Evolutionary conservation across 2,797 vertebrate genomes (phyloP), one percentile per base, ranked within the genome.

Genomic region (Protonibea diacanthus): DNA sequence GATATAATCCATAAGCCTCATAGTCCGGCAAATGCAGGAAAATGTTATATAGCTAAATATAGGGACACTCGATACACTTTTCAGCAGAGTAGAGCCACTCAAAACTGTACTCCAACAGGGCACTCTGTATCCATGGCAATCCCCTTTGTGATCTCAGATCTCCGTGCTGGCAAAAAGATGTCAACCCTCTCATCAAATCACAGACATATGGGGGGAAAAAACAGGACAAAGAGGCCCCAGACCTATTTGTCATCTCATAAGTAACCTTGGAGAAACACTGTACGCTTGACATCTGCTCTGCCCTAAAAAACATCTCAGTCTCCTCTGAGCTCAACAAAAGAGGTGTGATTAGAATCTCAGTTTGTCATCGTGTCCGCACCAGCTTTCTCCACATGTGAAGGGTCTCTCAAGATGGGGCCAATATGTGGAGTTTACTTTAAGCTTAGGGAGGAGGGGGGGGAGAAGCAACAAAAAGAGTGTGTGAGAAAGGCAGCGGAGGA

Each of bases 261-360:
- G 89, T 88, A 82, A 91, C 81, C 73, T 88, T 78, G 71, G 78
- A 86, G 59, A 83, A 86, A 90, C 89, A 91, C 85, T 90, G 86
- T 92, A 88, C 82, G 78, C 82, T 82, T 85, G 82, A 88, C 85
- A 92, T 91, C 88, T 90, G 88, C 83, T 87, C 70, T 58, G 74
- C 52, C 62, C 55, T 57, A 40, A 83, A 82, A 81, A 63, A 78
- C 18, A 3, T 73, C 78, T 83, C 64, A 77, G 59, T 75, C 78
- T 89, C 87, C 80, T 55, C 65, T 44, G 78, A 65, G 74, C 76
- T 58, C 79, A 75, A 94, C 92, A 94, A 94, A 91, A 88, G 90
- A 88, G 82, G 49, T n/a, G 56, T 86, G 91, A 93, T 93, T 93
- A 93, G 85, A 86, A 89, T 88, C 91, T 91, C 89, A 89, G 90